Percentiles rank a stretch among this genome's conserved stretches.
Conservation (phyloP, 2,888 invertebrate genomes). For the Caenorhabditis sp. region DNA sequence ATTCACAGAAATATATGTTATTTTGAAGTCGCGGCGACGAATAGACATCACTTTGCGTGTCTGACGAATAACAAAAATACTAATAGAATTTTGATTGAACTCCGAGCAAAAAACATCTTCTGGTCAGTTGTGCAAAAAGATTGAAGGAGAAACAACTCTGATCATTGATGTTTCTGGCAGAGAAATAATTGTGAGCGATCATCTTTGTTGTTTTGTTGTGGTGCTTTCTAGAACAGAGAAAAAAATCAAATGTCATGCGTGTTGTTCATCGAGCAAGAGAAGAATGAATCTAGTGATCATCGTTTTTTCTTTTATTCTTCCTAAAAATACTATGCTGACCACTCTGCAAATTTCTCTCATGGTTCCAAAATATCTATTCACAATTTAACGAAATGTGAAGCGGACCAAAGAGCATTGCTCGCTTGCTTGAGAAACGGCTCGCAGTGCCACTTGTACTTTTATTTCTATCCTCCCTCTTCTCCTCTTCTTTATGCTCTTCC, state of each 20-base stretch:
- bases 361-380: no score
- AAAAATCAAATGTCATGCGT: slow-evolving; percentile 1
- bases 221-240: background rate
- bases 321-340: background rate
- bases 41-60: background rate
- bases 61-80: background rate
- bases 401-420: slow-evolving; percentile 31
- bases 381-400: background rate
- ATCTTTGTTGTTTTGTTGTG: slow-evolving; percentile 1
- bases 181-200: background rate
- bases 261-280: background rate
- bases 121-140: no score
- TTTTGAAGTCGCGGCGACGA: background rate
- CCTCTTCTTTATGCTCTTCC: background rate
- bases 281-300: no score
- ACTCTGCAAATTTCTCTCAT: background rate
- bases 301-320: background rate
- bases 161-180: background rate
- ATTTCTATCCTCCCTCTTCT: background rate
- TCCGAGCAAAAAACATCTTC: no score
- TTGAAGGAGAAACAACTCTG: no score
- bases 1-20: background rate
- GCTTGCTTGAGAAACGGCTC: slow-evolving; percentile 5
- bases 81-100: background rate
- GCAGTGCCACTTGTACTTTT: slow-evolving; percentile 24